Base-by-base conservation (phyloP, 35 echinoderm and acorn worm genomes). In the Apostichopus japonicus region DNA sequence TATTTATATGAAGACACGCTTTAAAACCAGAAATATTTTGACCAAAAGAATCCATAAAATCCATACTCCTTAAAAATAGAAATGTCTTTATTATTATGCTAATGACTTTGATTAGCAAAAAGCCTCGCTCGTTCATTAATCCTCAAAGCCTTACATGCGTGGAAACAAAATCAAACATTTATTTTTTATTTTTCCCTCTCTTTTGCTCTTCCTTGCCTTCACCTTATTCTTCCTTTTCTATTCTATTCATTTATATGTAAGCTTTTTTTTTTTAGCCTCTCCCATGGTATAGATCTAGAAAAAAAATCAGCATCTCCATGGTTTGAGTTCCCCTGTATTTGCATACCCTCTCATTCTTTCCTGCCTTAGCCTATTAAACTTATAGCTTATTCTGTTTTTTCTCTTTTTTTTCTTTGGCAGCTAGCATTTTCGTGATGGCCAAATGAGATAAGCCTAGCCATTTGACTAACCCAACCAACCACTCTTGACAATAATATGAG, bases 361-460 rank as follows among this genome's bases (percentile, higher is more conserved):
- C 53, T 33, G 9, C 79, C 54, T 44, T 83, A 83, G 79, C 24
- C 79, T n/a, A 10, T 10, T 10, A 83, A 83, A 52, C 79, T 83
- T 53, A 15, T 9, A 19, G 63, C 11, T 17, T 67, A 15, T 67
- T 67, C 19, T 10, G 10, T 10, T 67, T 0, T 67, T 17, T 65
- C 8, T 65, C 62, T 67, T 67, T 67, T 67, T 65, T 67, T 67
- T 67, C 19, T 67, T 11, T 83, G 79, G 79, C 79, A 83, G 44
- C 79, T 54, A 19, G 33, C 79, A 44, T 44, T 19, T 15, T 67
- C 79, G 54, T 83, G 24, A 83, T 55, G 51, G 79, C 27, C 79
- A 83, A 44, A 83, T 83, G 54, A 83, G 79, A 55, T 83, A 83
- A 83, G 79, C 79, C 79, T 83, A 83, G 79, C 79, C 79, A 44